Evolutionary conservation across 1,140 invertebrate genomes (phyloP).

Genomic region (Lepidurus arcticus): DNA sequence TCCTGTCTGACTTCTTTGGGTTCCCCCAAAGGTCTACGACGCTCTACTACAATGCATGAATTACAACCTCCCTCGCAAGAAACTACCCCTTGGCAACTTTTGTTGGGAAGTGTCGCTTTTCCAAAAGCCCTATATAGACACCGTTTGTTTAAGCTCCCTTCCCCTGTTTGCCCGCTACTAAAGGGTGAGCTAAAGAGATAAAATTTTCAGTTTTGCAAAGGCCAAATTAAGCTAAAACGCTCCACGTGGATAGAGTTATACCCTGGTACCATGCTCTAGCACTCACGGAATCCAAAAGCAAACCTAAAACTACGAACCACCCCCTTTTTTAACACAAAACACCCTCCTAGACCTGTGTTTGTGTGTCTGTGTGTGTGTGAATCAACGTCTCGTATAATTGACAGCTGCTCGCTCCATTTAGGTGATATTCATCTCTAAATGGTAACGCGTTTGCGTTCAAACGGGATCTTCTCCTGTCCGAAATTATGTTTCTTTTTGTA

Average conservation of each 20-base stretch:
- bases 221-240: slow-evolving; percentile 15
- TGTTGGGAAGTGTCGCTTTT: neutral
- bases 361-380: neutral
- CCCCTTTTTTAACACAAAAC: neutral
- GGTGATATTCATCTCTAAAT: neutral
- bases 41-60: neutral
- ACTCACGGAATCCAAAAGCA: neutral
- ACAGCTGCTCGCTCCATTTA: slow-evolving; percentile 8
- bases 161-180: neutral
- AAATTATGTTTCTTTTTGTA: no score
- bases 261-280: neutral
- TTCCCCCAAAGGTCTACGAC: neutral
- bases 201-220: neutral
- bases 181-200: neutral
- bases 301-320: neutral
- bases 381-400: slow-evolving; percentile 4
- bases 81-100: slow-evolving; percentile 1
- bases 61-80: slow-evolving; percentile 11
- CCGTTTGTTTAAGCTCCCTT: neutral
- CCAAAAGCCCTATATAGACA: neutral
- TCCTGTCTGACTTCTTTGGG: neutral
- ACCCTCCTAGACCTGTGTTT: no score
- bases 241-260: neutral
- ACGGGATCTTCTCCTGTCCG: no score
- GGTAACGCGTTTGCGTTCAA: no score